Evolutionary conservation across 2,888 invertebrate species (phyloP).

Genomic region (Platynereis dumerilii): DNA sequence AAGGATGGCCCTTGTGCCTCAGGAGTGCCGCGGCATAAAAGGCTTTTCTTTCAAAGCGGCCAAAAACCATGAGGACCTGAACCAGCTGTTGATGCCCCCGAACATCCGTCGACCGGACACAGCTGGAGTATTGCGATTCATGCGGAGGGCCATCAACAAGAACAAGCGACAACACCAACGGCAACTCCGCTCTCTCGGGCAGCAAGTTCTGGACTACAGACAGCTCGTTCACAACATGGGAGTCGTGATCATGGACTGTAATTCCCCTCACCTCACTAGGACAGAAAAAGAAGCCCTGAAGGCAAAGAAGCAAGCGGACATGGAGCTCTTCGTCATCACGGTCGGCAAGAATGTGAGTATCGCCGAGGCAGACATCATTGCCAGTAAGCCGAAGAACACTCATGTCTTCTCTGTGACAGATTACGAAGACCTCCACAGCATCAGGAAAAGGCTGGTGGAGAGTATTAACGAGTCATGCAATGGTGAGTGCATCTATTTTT

Average conservation of each 20-base stretch:
- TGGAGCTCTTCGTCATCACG: constrained; percentile 48
- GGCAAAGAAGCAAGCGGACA: constrained; percentile 18
- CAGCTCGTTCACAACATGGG: constrained; percentile 38
- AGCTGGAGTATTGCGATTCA: constrained; percentile 8
- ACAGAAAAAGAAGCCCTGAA: constrained; percentile 19
- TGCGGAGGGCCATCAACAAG: constrained; percentile 12
- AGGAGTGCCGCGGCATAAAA: constrained; percentile 36
- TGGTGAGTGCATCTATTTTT: constrained; percentile 35
- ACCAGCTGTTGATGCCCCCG: constrained; percentile 2
- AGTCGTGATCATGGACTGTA: constrained; percentile 44
- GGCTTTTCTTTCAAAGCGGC: constrained; percentile 41
- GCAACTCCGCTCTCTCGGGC: neutral
- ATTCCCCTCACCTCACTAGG: neutral
- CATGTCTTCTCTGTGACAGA: constrained; percentile 44
- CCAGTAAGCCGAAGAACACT: constrained; percentile 40
- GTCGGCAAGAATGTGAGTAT: constrained; percentile 41
- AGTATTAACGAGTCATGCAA: constrained; percentile 40
- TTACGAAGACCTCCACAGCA: constrained; percentile 40
- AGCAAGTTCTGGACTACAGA: neutral
- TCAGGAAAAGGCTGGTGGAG: constrained; percentile 41
- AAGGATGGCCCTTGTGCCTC: constrained; percentile 28
- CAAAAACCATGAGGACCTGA: constrained; percentile 19
- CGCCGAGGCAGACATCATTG: constrained; percentile 37
- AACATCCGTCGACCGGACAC: neutral
- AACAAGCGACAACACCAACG: neutral